A percentile compares a stretch with the other conserved stretches of the same genome.
phyloP scores from a whole-genome alignment of 2,888 invertebrate genomes.

The Hyppa rectilinea region DNA sequence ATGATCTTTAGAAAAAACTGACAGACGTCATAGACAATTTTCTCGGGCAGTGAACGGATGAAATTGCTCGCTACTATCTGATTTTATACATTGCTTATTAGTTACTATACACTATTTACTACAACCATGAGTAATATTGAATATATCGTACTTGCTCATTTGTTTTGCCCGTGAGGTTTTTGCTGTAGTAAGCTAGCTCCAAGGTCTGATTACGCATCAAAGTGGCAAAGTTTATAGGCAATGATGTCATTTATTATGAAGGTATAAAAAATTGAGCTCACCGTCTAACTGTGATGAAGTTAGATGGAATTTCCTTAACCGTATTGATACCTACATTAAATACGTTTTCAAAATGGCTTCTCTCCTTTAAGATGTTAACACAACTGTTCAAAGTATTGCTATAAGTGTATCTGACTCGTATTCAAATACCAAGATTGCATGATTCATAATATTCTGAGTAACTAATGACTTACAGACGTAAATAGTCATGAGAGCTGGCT shows the following conservation, averaged over 20 bases:
- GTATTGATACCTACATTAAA: neutral
- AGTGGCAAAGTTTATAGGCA: neutral
- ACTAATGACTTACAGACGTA: slow-evolving; percentile 62
- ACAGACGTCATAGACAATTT: slow-evolving; percentile 73
- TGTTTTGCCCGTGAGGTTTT: slow-evolving; percentile 42
- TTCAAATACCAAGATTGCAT: slow-evolving; percentile 58
- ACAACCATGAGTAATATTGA: slow-evolving; percentile 27
- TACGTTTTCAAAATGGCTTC: slow-evolving; percentile 27
- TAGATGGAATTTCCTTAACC: slow-evolving; percentile 25
- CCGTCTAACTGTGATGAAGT: neutral
- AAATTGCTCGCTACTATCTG: slow-evolving; percentile 75
- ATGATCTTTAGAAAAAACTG: slow-evolving; percentile 62
- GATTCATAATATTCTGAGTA: slow-evolving; percentile 73
- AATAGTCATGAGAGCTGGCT: slow-evolving; percentile 60
- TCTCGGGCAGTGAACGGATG: slow-evolving; percentile 75
- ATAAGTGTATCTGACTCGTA: slow-evolving; percentile 47
- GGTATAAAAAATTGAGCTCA: neutral
- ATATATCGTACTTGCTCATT: slow-evolving; percentile 36
- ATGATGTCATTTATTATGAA: slow-evolving; percentile 41
- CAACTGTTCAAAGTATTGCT: slow-evolving; percentile 56
- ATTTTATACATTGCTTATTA: slow-evolving; percentile 31
- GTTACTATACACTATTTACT: slow-evolving; percentile 14
- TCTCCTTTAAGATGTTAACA: slow-evolving; percentile 40
- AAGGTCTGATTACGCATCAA: slow-evolving; percentile 48
- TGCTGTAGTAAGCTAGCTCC: slow-evolving; percentile 27